phyloP scores from a whole-genome alignment of 2,888 invertebrate species.

The Masnerella sp. region DNA sequence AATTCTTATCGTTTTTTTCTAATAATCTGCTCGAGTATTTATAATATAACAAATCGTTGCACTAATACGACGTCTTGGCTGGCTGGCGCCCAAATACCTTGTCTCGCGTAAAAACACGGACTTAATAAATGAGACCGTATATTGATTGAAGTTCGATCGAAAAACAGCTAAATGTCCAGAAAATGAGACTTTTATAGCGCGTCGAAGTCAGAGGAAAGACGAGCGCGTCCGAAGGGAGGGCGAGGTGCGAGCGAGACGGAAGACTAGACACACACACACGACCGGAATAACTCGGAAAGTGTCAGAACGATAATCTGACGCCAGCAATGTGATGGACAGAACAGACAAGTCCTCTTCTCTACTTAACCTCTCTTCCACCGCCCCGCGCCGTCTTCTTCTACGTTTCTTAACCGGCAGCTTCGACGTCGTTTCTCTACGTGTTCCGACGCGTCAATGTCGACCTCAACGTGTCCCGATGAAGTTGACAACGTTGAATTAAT shows the following conservation, averaged over 20 bases:
- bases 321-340: conserved; percentile 75
- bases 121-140: conserved; percentile 10
- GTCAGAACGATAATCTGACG: conserved; percentile 78
- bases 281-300: conserved; percentile 77
- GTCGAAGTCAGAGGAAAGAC: conserved; percentile 43
- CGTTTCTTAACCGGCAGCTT: conserved; percentile 57
- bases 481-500: conserved; percentile 58
- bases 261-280: conserved; percentile 62
- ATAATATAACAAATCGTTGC: too few relatives aligned
- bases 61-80: too few relatives aligned
- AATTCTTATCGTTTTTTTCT: too few relatives aligned
- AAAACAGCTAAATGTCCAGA: conserved; percentile 57
- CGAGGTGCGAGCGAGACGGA: conserved; percentile 15
- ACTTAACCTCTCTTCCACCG: conserved; percentile 63
- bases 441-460: conserved; percentile 55
- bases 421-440: conserved; percentile 58
- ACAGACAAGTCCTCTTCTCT: conserved; percentile 65
- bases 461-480: conserved; percentile 52
- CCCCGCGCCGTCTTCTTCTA: conserved; percentile 51
- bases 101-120: not conserved
- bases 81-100: not conserved
- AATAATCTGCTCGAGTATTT: too few relatives aligned
- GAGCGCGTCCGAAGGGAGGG: conserved; percentile 9
- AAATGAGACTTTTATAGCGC: conserved; percentile 53
- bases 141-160: conserved; percentile 45